Evolutionary conservation across 2,797 vertebrate species (phyloP).

Genomic region (Glossophaga mutica): DNA sequence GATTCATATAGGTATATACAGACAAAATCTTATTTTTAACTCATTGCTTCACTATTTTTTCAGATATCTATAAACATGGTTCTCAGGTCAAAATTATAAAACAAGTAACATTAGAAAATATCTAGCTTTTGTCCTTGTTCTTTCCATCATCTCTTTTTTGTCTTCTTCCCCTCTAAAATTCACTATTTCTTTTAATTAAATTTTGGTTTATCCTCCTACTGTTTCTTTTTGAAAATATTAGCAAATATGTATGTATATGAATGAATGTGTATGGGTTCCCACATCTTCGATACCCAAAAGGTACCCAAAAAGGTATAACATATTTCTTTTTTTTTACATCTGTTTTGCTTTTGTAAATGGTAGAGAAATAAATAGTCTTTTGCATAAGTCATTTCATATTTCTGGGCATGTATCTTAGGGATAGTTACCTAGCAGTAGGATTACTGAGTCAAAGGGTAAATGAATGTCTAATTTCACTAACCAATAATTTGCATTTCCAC

Average conservation of each 20-base stretch:
- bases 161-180: background rate
- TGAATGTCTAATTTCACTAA: background rate
- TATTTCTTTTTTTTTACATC: background rate
- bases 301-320: background rate
- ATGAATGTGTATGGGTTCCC: background rate
- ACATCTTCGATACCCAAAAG: background rate
- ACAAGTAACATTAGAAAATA: background rate
- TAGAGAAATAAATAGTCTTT: background rate
- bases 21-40: background rate
- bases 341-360: background rate
- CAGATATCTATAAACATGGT: background rate
- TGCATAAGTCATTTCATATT: background rate
- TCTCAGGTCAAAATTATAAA: background rate
- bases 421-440: background rate
- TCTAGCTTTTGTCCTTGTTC: background rate
- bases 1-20: background rate
- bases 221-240: conserved; percentile 21
- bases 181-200: background rate
- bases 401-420: background rate
- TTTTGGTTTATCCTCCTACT: background rate
- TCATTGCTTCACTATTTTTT: background rate
- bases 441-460: background rate
- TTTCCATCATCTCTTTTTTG: background rate
- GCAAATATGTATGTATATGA: background rate
- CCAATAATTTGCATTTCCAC: background rate